These are phyloP conservation scores for Cyprinodon tularosa DNA, from an alignment of 2,113 vertebrate genomes.

Conservation along the genomic window DNA sequence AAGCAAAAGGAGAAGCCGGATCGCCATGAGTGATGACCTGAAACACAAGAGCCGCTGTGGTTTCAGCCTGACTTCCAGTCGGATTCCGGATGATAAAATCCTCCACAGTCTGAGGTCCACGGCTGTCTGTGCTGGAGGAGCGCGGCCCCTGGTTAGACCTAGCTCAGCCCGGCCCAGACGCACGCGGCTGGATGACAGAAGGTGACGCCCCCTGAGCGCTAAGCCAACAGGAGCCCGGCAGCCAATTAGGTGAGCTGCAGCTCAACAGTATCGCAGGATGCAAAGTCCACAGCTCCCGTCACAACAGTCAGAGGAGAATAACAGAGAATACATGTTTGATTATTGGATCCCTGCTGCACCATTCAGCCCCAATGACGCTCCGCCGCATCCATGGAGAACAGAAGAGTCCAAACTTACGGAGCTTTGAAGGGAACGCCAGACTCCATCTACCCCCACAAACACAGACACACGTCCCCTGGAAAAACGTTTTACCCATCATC, in stretches of 20 bases:
- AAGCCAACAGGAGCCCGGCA: constrained; percentile 70
- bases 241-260: not conserved
- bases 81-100: constrained; percentile 35
- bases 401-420: too few species aligned
- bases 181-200: constrained; percentile 58
- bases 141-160: not conserved
- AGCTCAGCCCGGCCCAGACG: constrained; percentile 9
- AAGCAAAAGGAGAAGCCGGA: constrained; percentile 39
- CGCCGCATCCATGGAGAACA: not conserved
- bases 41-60: not conserved
- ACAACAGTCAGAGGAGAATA: not conserved
- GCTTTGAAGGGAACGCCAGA: too few species aligned
- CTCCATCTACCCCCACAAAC: too few species aligned
- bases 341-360: not conserved
- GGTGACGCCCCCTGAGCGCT: constrained; percentile 66
- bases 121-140: constrained; percentile 70
- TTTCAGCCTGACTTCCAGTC: constrained; percentile 13
- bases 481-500: too few species aligned
- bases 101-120: constrained; percentile 56
- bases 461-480: too few species aligned
- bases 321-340: not conserved
- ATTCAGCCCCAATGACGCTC: not conserved
- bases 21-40: constrained; percentile 54
- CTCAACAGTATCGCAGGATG: not conserved
- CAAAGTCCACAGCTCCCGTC: not conserved